A percentile compares a stretch with the other conserved stretches of the same genome.
Evolutionary conservation across 2,797 vertebrate species (phyloP).

Genomic region (Peromyscus nudipes): DNA sequence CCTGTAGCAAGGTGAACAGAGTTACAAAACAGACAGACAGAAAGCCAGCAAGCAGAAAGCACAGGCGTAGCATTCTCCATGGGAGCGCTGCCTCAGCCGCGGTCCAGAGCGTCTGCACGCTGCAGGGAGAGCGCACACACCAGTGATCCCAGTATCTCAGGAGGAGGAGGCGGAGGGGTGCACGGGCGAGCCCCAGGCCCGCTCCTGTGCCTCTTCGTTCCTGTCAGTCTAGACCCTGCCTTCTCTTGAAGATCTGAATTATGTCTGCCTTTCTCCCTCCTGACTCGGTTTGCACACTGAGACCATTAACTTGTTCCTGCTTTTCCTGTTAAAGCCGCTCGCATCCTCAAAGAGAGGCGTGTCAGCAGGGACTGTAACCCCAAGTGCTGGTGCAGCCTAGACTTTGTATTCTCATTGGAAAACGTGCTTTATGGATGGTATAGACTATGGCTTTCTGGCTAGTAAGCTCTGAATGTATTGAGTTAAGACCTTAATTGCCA

Average conservation of each 20-base stretch:
- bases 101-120: too few relatives aligned
- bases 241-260: conserved; percentile 38
- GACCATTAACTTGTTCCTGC: neutral
- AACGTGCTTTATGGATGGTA: neutral
- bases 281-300: neutral
- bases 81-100: too few relatives aligned
- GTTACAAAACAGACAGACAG: too few relatives aligned
- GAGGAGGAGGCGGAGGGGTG: too few relatives aligned
- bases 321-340: neutral
- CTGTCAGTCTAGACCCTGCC: neutral
- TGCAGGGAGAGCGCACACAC: too few relatives aligned
- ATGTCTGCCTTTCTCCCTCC: conserved; percentile 48
- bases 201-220: neutral
- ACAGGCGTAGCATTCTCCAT: too few relatives aligned
- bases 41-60: too few relatives aligned
- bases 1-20: conserved; percentile 94
- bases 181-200: too few relatives aligned
- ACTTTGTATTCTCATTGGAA: conserved; percentile 54
- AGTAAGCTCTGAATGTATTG: conserved; percentile 27
- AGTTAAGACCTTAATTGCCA: conserved; percentile 33
- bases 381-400: neutral
- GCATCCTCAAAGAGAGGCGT: conserved; percentile 9
- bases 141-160: too few relatives aligned
- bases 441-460: conserved; percentile 52
- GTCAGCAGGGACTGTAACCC: neutral